Base-by-base conservation (phyloP, 1,140 invertebrate genomes). In the Nixonia krombeini region DNA sequence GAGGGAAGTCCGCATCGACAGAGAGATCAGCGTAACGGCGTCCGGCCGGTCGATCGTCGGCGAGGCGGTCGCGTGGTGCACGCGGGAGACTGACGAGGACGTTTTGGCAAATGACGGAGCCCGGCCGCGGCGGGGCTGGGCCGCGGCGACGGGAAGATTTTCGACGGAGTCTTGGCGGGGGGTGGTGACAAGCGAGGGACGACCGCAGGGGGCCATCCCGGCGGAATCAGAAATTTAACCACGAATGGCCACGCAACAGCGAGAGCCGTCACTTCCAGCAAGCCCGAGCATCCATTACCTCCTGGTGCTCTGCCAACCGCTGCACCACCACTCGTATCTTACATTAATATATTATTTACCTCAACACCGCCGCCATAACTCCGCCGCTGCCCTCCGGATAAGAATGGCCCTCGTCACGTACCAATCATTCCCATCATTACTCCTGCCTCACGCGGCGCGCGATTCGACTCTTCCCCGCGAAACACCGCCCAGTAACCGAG, bases 331-430 rank as follows among this genome's bases (percentile, higher is more conserved):
- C 79, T 79, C 73, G 73, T 79, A 79, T 79, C 76, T 83, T 80
- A 83, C 79, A 81, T 80, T 84, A 81, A 82, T 83, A 84, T 84
- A 82, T 83, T 84, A 84, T 84, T 82, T 82, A 83, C 73, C 76
- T 78, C 58, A 69, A 50, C 63, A 46, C 65, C 38, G 58, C 63
- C 65, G 76, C 75, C 74, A 83, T 78, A 81, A 77, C 73, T 76
- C 61, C 63, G 46, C 40, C n/a, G n/a, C n/a, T n/a, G n/a, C 57
- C 35, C n/a, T 28, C 52, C 16, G 68, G 62, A 80, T 79, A 79
- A 79, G 75, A 82, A 84, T 83, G 73, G 74, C 73, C 73, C 59
- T 72, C 57, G 78, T 82, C 81, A 79, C 77, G 73, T 82, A 80
- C 75, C 79, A 82, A 80, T 81, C 80, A 85, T 83, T 82, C 76